phyloP scores from a whole-genome alignment of 2,888 invertebrate species.

The Melanophora roralis region DNA sequence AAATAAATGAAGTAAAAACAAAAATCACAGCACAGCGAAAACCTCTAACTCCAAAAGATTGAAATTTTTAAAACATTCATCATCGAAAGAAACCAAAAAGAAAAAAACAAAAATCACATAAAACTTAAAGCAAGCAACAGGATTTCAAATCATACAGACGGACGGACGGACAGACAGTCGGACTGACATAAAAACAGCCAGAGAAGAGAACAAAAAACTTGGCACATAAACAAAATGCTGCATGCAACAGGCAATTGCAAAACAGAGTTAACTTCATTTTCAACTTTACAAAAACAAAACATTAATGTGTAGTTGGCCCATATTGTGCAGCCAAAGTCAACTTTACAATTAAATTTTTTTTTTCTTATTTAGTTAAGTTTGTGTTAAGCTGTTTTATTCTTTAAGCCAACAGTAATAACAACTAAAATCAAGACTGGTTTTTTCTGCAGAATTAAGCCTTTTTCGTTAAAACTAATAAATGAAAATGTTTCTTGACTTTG shows the following conservation, averaged over 20 bases:
- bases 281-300: constrained; percentile 30
- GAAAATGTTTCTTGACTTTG: constrained; percentile 48
- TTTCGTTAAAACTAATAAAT: constrained; percentile 51
- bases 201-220: constrained; percentile 31
- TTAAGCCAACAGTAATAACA: constrained; percentile 6
- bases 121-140: constrained; percentile 44
- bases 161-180: constrained; percentile 11
- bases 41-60: constrained; percentile 50
- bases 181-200: background rate
- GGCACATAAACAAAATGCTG: constrained; percentile 52
- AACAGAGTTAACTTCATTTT: constrained; percentile 37
- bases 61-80: constrained; percentile 63
- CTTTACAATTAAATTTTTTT: constrained; percentile 54
- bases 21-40: constrained; percentile 46
- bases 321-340: constrained; percentile 61
- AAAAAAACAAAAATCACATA: background rate
- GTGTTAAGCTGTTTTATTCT: constrained; percentile 1
- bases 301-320: constrained; percentile 56
- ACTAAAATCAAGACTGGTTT: constrained; percentile 57
- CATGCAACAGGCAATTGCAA: constrained; percentile 55
- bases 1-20: constrained; percentile 13
- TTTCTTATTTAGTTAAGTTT: background rate
- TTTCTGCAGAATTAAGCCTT: constrained; percentile 56
- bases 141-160: constrained; percentile 50
- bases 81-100: constrained; percentile 49